Evolutionary conservation across 2,888 invertebrate species (phyloP).

Genomic region (Drosophila prolongata): DNA sequence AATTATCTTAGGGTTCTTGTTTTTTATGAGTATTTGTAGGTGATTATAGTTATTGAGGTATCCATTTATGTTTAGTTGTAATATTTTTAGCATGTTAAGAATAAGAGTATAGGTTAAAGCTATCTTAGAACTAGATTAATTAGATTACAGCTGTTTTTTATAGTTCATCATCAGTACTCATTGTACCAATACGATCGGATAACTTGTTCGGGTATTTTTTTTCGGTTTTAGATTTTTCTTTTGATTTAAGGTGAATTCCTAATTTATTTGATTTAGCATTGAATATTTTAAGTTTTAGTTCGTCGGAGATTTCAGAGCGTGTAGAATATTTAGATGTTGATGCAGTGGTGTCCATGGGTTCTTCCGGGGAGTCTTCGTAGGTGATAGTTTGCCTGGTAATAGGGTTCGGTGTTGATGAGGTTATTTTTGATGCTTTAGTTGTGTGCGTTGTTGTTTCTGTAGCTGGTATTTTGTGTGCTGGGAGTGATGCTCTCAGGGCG

Average conservation of each 20-base stretch:
- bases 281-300: slow-evolving; percentile 1
- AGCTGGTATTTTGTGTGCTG: background rate
- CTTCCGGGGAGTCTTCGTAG: background rate
- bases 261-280: background rate
- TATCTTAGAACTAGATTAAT: no score
- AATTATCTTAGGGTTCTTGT: background rate
- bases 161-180: no score
- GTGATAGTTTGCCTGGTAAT: slow-evolving; percentile 2
- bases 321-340: background rate
- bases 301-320: slow-evolving; percentile 2
- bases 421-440: slow-evolving; percentile 6
- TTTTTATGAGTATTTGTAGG: background rate
- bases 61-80: no score
- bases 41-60: no score
- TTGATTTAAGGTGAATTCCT: background rate
- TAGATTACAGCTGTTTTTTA: no score
- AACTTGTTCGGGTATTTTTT: no score
- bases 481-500: background rate
- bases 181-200: no score
- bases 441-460: slow-evolving; percentile 6
- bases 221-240: background rate
- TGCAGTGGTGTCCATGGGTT: slow-evolving; percentile 10
- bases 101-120: no score
- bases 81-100: no score
- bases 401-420: slow-evolving; percentile 3